Percentiles rank a stretch among this genome's conserved stretches.
Evolutionary conservation across 2,888 invertebrate species (phyloP).

Genomic region (Acanthosepion pharaonis): DNA sequence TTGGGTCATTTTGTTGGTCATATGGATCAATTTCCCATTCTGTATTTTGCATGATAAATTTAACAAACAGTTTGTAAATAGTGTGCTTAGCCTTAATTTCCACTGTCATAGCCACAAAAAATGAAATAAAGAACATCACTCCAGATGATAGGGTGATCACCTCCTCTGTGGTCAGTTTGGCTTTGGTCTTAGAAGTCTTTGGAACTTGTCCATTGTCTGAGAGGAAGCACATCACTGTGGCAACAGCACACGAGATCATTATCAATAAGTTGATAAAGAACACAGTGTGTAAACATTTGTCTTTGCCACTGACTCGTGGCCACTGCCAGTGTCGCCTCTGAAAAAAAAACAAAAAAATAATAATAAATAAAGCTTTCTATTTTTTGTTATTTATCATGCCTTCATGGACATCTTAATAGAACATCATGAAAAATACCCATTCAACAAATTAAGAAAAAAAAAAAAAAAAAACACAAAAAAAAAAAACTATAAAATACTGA

Average conservation of each 20-base stretch:
- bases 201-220: constrained; percentile 73
- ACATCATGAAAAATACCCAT: too few species aligned
- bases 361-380: too few species aligned
- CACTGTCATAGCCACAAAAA: constrained; percentile 78
- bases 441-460: too few species aligned
- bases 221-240: constrained; percentile 77
- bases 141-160: constrained; percentile 77
- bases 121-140: constrained; percentile 77
- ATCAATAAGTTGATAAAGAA: constrained; percentile 76
- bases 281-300: constrained; percentile 76
- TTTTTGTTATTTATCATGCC: too few species aligned
- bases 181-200: constrained; percentile 69
- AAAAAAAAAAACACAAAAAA: too few species aligned
- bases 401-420: not conserved
- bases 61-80: constrained; percentile 75
- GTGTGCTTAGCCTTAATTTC: constrained; percentile 77
- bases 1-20: constrained; percentile 69
- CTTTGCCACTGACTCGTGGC: constrained; percentile 76
- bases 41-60: constrained; percentile 75
- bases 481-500: too few species aligned
- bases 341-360: constrained; percentile 55
- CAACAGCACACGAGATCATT: constrained; percentile 77
- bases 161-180: constrained; percentile 76
- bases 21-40: constrained; percentile 76
- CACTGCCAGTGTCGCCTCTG: constrained; percentile 76